A percentile compares a stretch with the other conserved stretches of the same genome.
These are phyloP conservation scores for Astreopora myriophthalma DNA, from an alignment of 64 coral and sea anemone species.

Conservation along the genomic window DNA sequence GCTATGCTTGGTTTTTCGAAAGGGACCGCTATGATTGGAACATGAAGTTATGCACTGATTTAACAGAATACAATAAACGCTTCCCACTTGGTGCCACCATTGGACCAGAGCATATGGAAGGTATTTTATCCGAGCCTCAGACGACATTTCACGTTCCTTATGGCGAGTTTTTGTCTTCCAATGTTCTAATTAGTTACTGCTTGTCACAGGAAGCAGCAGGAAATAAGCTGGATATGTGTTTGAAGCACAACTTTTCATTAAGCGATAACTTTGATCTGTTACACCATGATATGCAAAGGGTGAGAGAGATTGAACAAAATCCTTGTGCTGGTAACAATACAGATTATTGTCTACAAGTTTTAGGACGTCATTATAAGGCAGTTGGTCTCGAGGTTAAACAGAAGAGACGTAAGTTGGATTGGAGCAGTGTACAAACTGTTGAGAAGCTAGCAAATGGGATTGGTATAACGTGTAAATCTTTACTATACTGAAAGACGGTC, in stretches of 20 bases:
- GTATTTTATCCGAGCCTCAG: conserved; percentile 16
- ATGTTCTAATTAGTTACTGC: conserved; percentile 20
- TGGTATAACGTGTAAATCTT: background rate
- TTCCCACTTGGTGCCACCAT: conserved; percentile 6
- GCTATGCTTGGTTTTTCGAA: conserved; percentile 62
- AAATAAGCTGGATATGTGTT: background rate
- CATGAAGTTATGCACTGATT: background rate
- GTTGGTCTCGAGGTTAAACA: conserved; percentile 13
- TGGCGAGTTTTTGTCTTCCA: background rate
- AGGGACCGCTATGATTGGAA: conserved; percentile 44
- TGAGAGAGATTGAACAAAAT: background rate
- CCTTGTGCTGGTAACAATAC: conserved; percentile 13
- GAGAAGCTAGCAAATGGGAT: background rate
- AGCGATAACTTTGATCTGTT: conserved; percentile 2
- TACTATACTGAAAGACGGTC: no score
- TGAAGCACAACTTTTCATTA: background rate
- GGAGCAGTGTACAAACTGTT: conserved; percentile 9
- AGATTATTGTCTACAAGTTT: conserved; percentile 14
- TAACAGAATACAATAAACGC: conserved; percentile 11
- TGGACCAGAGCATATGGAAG: background rate
- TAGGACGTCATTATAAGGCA: conserved; percentile 8
- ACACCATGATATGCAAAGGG: conserved; percentile 45
- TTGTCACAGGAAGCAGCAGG: conserved; percentile 1
- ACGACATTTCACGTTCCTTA: conserved; percentile 68
- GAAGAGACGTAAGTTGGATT: background rate